Evolutionary conservation across 2,888 invertebrate species (phyloP).

Genomic region (Melinaea menophilus): DNA sequence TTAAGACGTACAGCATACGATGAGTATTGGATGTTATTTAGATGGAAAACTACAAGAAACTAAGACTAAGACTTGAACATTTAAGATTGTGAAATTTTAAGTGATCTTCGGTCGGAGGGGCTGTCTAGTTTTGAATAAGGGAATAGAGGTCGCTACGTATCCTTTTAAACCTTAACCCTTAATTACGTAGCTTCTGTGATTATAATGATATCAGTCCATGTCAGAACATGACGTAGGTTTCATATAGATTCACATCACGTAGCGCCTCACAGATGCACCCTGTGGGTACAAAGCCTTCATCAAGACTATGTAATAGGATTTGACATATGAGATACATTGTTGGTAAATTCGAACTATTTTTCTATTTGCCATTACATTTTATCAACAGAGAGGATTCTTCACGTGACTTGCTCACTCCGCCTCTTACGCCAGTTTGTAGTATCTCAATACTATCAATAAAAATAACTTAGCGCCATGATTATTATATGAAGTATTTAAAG

Average conservation of each 20-base stretch:
- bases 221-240: constrained; percentile 6
- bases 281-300: constrained; percentile 6
- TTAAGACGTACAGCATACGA: no score
- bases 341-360: constrained; percentile 2
- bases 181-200: constrained; percentile 4
- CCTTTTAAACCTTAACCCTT: constrained; percentile 4
- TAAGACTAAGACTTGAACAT: no score
- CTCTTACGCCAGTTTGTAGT: no score
- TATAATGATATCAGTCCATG: constrained; percentile 4
- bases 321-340: constrained; percentile 5
- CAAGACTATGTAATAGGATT: constrained; percentile 3
- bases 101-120: no score
- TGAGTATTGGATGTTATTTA: no score
- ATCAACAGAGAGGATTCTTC: constrained; percentile 10
- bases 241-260: constrained; percentile 6
- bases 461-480: no score
- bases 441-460: no score
- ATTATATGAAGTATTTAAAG: no score
- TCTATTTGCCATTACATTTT: neutral
- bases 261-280: constrained; percentile 5
- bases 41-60: no score
- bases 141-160: constrained; percentile 1
- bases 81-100: no score
- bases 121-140: neutral
- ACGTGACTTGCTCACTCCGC: neutral